phyloP scores from a whole-genome alignment of 2,113 vertebrate genomes.

The Cygnus buccinator region DNA sequence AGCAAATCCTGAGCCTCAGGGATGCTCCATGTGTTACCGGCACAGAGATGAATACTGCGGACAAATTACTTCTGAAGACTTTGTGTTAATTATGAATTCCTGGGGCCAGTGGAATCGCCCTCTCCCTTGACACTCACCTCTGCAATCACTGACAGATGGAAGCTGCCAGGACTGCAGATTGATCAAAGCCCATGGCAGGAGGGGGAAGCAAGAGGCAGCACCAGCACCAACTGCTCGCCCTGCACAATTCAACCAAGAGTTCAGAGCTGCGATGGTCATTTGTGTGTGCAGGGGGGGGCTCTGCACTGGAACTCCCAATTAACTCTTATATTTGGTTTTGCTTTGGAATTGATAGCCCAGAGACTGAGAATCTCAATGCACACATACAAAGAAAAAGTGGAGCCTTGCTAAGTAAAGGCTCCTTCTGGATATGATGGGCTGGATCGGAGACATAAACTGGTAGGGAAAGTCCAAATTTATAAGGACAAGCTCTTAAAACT shows the following conservation, averaged over 20 bases:
- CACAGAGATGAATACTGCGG: not conserved
- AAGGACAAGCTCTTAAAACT: not conserved
- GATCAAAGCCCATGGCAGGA: not conserved
- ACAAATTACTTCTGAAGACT: not conserved
- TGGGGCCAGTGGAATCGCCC: not conserved
- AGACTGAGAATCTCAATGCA: not conserved
- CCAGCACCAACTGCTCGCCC: not conserved
- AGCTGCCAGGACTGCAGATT: not conserved
- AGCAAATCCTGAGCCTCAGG: not conserved
- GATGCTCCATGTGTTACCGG: not conserved
- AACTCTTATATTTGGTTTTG: not conserved
- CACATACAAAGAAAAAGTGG: not conserved
- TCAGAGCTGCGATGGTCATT: not conserved
- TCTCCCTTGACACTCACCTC: not conserved
- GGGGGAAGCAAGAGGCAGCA: not conserved
- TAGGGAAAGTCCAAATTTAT: not conserved
- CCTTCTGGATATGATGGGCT: not conserved
- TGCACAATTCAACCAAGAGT: not conserved
- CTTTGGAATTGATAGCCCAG: not conserved
- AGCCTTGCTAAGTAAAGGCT: not conserved
- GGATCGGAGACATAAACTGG: not conserved
- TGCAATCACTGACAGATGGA: accelerated
- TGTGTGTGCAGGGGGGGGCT: not conserved
- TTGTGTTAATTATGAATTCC: not conserved
- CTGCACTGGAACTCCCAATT: not conserved